These are phyloP conservation scores for Scelioninae gen. 1 DNA, from an alignment of 2,888 invertebrate genomes.

Conservation along the genomic window DNA sequence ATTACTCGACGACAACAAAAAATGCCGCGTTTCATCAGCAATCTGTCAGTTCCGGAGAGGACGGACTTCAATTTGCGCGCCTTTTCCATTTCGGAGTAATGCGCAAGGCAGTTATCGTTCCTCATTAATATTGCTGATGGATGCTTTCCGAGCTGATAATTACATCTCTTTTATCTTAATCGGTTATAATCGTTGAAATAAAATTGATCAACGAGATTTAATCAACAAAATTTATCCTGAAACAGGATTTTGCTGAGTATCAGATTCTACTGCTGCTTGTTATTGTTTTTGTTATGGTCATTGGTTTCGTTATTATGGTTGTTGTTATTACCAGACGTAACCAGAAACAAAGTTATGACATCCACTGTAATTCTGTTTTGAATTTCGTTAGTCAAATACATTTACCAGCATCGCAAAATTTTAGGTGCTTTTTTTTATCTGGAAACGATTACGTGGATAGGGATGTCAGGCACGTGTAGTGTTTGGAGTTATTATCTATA, in stretches of 20 bases:
- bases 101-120: constrained; percentile 1
- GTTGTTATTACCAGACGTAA: neutral
- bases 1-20: constrained; percentile 26
- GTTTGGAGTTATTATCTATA: constrained; percentile 63
- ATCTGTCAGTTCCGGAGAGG: constrained; percentile 46
- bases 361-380: too few species aligned
- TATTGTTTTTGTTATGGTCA: neutral
- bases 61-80: constrained; percentile 40
- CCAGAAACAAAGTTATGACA: too few species aligned
- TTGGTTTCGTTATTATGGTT: neutral
- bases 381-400: too few species aligned
- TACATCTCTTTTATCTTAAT: constrained; percentile 18
- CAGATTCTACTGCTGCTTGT: too few species aligned
- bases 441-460: constrained; percentile 1
- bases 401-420: neutral
- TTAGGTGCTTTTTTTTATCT: constrained; percentile 1
- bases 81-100: constrained; percentile 34
- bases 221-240: too few species aligned
- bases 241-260: too few species aligned
- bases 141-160: constrained; percentile 10
- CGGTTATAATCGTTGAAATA: constrained; percentile 17
- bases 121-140: constrained; percentile 11
- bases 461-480: constrained; percentile 49
- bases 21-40: constrained; percentile 42
- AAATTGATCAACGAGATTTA: too few species aligned